Base-by-base conservation (phyloP, 2,888 invertebrate species). In the Limnephilus rhombicus region DNA sequence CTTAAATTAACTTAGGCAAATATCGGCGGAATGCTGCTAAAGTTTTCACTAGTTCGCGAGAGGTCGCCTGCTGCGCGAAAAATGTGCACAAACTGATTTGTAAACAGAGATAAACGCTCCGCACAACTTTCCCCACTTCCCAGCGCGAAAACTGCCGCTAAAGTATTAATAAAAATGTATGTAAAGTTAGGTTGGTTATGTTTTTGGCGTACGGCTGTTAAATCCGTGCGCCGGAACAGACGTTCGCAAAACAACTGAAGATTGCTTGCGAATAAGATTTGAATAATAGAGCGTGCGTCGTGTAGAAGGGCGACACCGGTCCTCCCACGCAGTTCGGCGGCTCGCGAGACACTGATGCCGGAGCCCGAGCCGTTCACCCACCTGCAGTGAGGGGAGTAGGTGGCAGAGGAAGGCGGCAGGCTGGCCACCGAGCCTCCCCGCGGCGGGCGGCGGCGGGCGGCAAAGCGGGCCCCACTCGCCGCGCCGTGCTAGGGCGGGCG, bases 321-420 rank as follows among this genome's bases (percentile, higher is more conserved):
- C 91, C 93, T 92, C 93, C 93, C 93, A 93, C 93, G 91, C 87
- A 80, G 88, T 68, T 89, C 91, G 93, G 88, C 90, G 68, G 90
- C 90, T 92, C 93, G 93, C 90, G 90, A 91, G 91, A 92, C 92
- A 93, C 93, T 93, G 92, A 45, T 31, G 88, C 41, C 45, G 87
- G 85, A 80, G 85, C 83, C 68, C 37, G 85, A 80, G 85, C 83
- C 82, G 53, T 86, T 90, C 93, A 89, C 88, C 88, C 88, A 89
- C 88, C 88, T 89, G 88, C 88, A 89, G 45, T 49, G 31, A 24
- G 41, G 45, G 45, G 45, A 86, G 45, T 80, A 68, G 88, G 89
- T 49, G 81, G 80, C 29, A 29, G 80, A 45, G 81, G 13, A 34
- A 90, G 53, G 45, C 15, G 24, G 18, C 53, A 82, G 81, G 81